Conservation (phyloP, 2,888 invertebrate species). For the Junonia oenone region DNA sequence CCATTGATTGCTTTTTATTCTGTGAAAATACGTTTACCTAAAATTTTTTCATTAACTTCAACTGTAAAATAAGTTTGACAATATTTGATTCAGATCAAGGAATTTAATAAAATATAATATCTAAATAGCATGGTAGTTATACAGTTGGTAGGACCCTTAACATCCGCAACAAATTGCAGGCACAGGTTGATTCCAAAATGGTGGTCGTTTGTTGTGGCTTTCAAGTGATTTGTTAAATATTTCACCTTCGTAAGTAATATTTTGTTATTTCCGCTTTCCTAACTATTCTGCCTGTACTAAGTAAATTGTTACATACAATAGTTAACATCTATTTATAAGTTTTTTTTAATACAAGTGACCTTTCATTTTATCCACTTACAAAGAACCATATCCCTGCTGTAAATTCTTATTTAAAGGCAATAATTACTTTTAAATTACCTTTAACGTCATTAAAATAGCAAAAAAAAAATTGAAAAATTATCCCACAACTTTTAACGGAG, state of each 20-base stretch:
- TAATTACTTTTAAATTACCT: neutral
- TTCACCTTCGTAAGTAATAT: slow-evolving; percentile 40
- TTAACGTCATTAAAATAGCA: neutral
- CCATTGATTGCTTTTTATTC: slow-evolving; percentile 32
- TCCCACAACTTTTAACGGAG: neutral
- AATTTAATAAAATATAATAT: slow-evolving; percentile 1
- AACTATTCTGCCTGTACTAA: neutral
- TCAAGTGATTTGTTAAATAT: slow-evolving; percentile 48
- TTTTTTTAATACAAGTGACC: slow-evolving; percentile 23
- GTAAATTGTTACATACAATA: neutral
- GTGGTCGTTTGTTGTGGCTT: slow-evolving; percentile 79
- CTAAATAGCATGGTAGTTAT: slow-evolving; percentile 26
- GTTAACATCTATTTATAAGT: neutral
- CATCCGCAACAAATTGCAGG: slow-evolving; percentile 48
- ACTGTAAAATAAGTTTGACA: slow-evolving; percentile 12
- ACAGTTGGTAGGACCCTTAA: slow-evolving; percentile 34
- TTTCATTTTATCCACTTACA: slow-evolving; percentile 43
- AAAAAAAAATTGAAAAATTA: neutral
- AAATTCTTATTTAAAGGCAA: slow-evolving; percentile 8
- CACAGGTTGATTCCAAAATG: slow-evolving; percentile 73
- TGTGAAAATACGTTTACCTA: slow-evolving; percentile 16
- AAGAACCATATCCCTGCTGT: slow-evolving; percentile 38
- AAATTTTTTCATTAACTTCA: slow-evolving; percentile 6
- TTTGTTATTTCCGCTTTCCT: neutral
- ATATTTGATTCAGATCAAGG: slow-evolving; percentile 1